A percentile compares a stretch with the other conserved stretches of the same genome.
Evolutionary conservation across 1,140 invertebrate species (phyloP).

Genomic region (Trichoplusia ni): DNA sequence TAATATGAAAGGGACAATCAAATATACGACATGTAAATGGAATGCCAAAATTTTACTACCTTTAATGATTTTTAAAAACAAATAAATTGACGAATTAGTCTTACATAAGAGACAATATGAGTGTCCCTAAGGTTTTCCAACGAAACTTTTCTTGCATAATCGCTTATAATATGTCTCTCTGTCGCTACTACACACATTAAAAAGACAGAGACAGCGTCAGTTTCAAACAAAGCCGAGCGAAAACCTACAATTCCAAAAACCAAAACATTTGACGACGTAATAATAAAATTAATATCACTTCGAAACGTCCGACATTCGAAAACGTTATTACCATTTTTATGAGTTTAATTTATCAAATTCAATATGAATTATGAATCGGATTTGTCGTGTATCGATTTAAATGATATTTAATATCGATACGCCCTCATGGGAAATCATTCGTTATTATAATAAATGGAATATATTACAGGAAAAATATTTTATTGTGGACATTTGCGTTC

Average conservation of each 20-base stretch:
- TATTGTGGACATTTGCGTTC: conserved; percentile 13
- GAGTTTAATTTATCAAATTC: conserved; percentile 29
- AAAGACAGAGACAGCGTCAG: neutral
- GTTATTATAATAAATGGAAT: conserved; percentile 43
- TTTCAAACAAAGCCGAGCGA: neutral
- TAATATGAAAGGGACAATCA: no score
- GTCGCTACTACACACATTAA: no score
- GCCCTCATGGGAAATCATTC: conserved; percentile 60
- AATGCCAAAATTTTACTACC: no score
- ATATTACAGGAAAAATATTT: conserved; percentile 26
- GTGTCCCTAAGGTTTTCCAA: no score
- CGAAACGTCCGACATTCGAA: conserved; percentile 21
- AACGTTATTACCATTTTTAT: conserved; percentile 30
- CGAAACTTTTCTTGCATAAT: no score
- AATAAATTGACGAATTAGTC: no score
- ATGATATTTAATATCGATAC: conserved; percentile 55
- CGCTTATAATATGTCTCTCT: no score
- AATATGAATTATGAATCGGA: conserved; percentile 53
- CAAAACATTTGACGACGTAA: neutral
- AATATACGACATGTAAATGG: no score
- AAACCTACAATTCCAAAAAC: neutral
- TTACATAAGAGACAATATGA: no score
- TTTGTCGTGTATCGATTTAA: conserved; percentile 49
- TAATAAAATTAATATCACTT: conserved; percentile 2
- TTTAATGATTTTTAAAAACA: no score